Evolutionary conservation across 2,797 vertebrate genomes (phyloP).

Genomic region (Diplodus puntazzo): DNA sequence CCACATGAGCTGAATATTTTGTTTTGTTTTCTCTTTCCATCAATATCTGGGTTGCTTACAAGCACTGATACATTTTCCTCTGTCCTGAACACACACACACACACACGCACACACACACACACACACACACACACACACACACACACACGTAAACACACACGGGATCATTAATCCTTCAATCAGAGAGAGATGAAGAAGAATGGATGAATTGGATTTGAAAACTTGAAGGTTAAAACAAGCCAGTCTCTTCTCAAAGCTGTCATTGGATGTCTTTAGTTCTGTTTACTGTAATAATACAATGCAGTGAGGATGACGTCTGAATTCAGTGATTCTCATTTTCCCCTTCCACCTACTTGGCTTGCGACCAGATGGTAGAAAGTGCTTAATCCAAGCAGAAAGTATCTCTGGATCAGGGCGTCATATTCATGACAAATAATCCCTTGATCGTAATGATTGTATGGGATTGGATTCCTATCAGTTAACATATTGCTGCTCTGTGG

Average conservation of each 20-base stretch:
- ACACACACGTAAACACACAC: neutral
- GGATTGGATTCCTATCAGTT: constrained; percentile 42
- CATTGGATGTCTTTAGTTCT: neutral
- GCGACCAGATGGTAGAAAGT: constrained; percentile 19
- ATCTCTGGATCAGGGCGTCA: constrained; percentile 4
- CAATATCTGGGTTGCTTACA: constrained; percentile 8
- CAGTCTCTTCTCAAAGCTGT: constrained; percentile 8
- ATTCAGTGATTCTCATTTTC: neutral
- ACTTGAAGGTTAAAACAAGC: neutral
- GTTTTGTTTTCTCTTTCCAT: constrained; percentile 20
- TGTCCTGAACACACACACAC: neutral
- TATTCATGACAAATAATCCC: constrained; percentile 55
- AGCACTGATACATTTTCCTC: neutral
- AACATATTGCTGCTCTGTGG: constrained; percentile 25
- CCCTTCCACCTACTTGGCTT: constrained; percentile 6
- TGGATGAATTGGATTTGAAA: constrained; percentile 9
- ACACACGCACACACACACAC: neutral
- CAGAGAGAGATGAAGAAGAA: constrained; percentile 5
- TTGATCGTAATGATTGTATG: constrained; percentile 31
- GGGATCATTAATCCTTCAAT: constrained; percentile 22
- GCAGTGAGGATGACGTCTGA: neutral
- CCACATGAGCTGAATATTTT: constrained; percentile 23
- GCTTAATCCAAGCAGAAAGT: constrained; percentile 41
- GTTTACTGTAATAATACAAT: neutral
- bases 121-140: too few species aligned